Conservation (phyloP, 2,797 vertebrate genomes). For the Malurus splendens region DNA sequence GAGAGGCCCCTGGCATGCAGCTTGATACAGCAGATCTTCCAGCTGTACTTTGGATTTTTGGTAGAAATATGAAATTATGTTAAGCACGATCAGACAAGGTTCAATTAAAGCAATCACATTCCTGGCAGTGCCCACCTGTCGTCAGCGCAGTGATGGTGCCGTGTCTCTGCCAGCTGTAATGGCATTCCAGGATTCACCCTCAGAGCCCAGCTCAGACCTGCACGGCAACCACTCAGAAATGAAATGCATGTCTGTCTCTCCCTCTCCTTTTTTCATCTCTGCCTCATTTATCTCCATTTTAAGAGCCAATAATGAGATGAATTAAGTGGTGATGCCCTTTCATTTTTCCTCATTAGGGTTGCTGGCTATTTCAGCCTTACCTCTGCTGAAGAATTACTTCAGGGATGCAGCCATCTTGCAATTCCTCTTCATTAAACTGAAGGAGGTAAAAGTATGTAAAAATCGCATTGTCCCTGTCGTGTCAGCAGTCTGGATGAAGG, state of each 20-base stretch:
- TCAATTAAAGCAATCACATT: not conserved
- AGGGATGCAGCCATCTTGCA: conserved; percentile 28
- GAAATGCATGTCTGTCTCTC: not conserved
- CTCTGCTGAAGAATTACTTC: conserved; percentile 27
- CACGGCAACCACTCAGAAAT: not conserved
- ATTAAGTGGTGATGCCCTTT: conserved; percentile 41
- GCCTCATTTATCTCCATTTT: conserved; percentile 57
- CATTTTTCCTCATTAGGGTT: conserved; percentile 56
- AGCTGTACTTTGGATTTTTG: not conserved
- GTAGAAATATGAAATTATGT: not conserved
- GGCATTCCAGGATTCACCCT: not conserved
- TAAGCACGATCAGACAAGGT: not conserved
- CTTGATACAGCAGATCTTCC: not conserved
- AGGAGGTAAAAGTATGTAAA: conserved; percentile 53
- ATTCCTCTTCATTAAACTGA: conserved; percentile 58
- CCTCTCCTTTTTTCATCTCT: not conserved
- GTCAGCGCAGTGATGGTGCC: fast-evolving
- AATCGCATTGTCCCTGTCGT: conserved; percentile 48
- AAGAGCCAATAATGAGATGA: conserved; percentile 47
- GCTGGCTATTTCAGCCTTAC: conserved; percentile 23
- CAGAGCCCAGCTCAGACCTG: not conserved
- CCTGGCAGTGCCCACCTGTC: not conserved
- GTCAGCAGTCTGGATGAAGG: conserved; percentile 23
- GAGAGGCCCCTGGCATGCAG: not conserved
- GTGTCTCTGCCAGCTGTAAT: not conserved